Conservation (phyloP, 2,888 invertebrate genomes). For the Masnerella sp. region DNA sequence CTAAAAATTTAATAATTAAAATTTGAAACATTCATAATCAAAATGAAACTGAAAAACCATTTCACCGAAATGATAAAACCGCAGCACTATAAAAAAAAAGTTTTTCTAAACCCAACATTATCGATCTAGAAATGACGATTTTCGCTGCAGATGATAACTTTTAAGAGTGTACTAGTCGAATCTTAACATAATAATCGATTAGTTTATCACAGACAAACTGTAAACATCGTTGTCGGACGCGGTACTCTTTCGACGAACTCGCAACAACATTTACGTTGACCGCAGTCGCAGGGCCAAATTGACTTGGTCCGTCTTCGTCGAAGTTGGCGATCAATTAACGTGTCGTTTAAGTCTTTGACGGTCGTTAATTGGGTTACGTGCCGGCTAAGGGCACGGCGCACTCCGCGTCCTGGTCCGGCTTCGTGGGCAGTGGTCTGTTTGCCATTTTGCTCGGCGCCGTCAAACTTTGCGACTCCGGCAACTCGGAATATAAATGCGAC, state of each 20-base stretch:
- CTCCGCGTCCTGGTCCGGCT: slow-evolving; percentile 79
- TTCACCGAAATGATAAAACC: too few species aligned
- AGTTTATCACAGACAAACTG: slow-evolving; percentile 62
- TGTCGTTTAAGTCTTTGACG: slow-evolving; percentile 44
- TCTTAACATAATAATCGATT: slow-evolving; percentile 47
- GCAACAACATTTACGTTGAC: slow-evolving; percentile 37
- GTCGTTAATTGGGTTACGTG: slow-evolving; percentile 39
- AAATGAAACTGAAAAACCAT: too few species aligned
- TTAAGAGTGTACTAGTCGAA: slow-evolving; percentile 25
- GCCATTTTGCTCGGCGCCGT: slow-evolving; percentile 81
- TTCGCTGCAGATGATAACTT: slow-evolving; percentile 40
- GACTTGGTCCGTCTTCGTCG: slow-evolving; percentile 38
- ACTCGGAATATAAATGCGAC: slow-evolving; percentile 80
- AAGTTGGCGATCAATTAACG: slow-evolving; percentile 42
- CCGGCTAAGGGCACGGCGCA: slow-evolving; percentile 48
- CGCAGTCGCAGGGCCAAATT: slow-evolving; percentile 30
- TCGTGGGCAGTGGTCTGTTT: slow-evolving; percentile 84
- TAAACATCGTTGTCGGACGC: slow-evolving; percentile 45
- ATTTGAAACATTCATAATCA: too few species aligned
- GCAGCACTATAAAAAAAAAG: too few species aligned
- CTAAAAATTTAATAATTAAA: too few species aligned
- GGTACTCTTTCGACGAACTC: slow-evolving; percentile 16
- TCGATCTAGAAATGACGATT: slow-evolving; percentile 14
- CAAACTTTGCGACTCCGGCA: slow-evolving; percentile 77
- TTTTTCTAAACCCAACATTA: too few species aligned